phyloP scores from a whole-genome alignment of 2,888 invertebrate genomes.

The Leucophenga montana region DNA sequence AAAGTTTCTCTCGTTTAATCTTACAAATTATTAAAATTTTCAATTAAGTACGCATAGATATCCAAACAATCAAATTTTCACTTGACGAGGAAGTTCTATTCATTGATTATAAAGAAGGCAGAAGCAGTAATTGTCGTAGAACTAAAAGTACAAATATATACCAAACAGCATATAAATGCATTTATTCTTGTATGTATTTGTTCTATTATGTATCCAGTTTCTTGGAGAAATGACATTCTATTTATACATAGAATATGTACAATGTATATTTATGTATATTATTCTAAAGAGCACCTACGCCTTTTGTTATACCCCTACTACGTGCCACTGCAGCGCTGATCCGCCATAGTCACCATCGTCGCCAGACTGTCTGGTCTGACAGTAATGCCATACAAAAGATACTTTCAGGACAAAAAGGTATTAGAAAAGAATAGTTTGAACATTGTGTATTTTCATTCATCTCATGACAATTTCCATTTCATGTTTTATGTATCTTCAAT shows the following conservation, averaged over 20 bases:
- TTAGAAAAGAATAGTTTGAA: conserved; percentile 58
- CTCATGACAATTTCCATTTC: conserved; percentile 46
- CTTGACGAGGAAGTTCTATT: too few relatives aligned
- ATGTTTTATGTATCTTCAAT: conserved; percentile 13
- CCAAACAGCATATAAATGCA: not conserved
- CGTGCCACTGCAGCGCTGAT: conserved; percentile 43
- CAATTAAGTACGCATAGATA: too few relatives aligned
- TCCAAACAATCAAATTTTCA: too few relatives aligned
- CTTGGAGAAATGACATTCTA: conserved; percentile 43
- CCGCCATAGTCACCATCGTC: conserved; percentile 40
- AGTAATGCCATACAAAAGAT: conserved; percentile 38
- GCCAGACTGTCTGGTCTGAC: conserved; percentile 59
- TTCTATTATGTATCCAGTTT: not conserved
- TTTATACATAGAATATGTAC: not conserved
- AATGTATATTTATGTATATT: not conserved
- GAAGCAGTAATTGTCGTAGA: not conserved
- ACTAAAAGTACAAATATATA: not conserved
- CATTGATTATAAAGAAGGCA: too few relatives aligned
- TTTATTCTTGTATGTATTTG: not conserved
- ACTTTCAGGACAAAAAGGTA: not conserved
- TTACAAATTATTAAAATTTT: too few relatives aligned
- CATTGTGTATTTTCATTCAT: conserved; percentile 58
- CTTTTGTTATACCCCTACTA: conserved; percentile 34
- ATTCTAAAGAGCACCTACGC: not conserved
- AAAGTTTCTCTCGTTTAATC: too few relatives aligned